Evolutionary conservation across 1,140 invertebrate species (phyloP), one percentile per base, ranked within the genome.

Genomic region (Drosophila bocqueti): DNA sequence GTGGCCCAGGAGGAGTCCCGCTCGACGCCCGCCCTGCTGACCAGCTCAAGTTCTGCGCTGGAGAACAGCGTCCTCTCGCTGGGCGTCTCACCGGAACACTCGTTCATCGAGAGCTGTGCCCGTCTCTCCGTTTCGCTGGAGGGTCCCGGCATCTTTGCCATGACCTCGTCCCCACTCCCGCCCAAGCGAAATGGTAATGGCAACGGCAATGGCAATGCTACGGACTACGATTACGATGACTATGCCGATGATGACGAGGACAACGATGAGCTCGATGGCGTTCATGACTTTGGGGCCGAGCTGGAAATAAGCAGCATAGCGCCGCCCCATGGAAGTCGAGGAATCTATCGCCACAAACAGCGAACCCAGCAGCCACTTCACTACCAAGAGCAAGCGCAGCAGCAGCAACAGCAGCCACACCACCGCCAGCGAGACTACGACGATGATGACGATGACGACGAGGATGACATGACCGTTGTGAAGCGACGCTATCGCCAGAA

Each of bases 51-150:
- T 72, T 93, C 94, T 13, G 87, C 87, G 76, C 81, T 86, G 76
- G 93, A 93, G 62, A 93, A 93, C 91, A 92, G 94, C 79, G 93
- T 93, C 73, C 81, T 95, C 6, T 96, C 96, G 2, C 94, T 97
- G 57, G 96, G 96, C 72, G 96, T 97, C 90, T 97, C 97, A 73
- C 96, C 96, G 13, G 97, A 97, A 93, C 97, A 97, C 83, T 97
- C 96, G 26, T 94, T 97, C 49, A 94, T 97, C 11, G 97, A 98
- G 93, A 97, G 96, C 76, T 98, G 96, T 92, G 97, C 97, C 11
- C 94, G 97, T 42, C 95, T 98, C 21, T 97, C 96, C 24, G 96
- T 97, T 45, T 97, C 97, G 65, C 93, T 98, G 47, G 97, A 98
- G 93, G 97, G 92, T 26, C 92, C 92, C 5, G 90, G 91, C 50